Base-by-base conservation (phyloP, 2,797 vertebrate species). In the Mico argentatus region DNA sequence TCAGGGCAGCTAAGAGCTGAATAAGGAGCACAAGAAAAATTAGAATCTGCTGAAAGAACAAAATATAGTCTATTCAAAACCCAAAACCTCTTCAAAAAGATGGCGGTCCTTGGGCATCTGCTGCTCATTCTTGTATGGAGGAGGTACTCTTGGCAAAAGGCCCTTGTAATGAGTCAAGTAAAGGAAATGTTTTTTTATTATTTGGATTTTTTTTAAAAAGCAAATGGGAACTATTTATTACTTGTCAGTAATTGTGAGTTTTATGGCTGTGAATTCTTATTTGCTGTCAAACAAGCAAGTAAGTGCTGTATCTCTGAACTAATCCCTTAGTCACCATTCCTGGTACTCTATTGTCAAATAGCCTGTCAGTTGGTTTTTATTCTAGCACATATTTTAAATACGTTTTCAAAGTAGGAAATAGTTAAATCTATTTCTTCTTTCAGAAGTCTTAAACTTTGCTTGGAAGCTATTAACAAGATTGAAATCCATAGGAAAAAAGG, bases 341-440 rank as follows among this genome's bases (percentile, higher is more conserved):
- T 93, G 41, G 59, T 52, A 48, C 10, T 57, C 36, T 61, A 2
- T 67, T n/a, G 30, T 84, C 57, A 94, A 89, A 79, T 76, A 70
- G 5, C 30, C 30, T 84, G 89, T 91, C 48, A 46, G 20, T 50
- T 95, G 39, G 64, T 27, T 73, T 94, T 96, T 81, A 79, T 90
- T 95, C 94, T 48, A 72, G 87, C 73, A 94, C 67, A 44, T 93
- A 55, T 86, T 88, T 88, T 89, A 46, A 91, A n/a, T 95, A 95
- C 24, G 44, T 87, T 86, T 90, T 96, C n/a, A 67, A 96, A 91
- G 73, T 80, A 10, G 64, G 52, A 13, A 73, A 46, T 81, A 88
- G 91, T 91, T 91, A 84, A 96, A 87, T 83, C 26, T 36, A 48
- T 76, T 92, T 90, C 39, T 19, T 93, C 55, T 96, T 94, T 90